Percentiles rank a stretch among this genome's conserved stretches.
phyloP scores from a whole-genome alignment of 2,113 vertebrate genomes.

The Dipodomys stephensi region DNA sequence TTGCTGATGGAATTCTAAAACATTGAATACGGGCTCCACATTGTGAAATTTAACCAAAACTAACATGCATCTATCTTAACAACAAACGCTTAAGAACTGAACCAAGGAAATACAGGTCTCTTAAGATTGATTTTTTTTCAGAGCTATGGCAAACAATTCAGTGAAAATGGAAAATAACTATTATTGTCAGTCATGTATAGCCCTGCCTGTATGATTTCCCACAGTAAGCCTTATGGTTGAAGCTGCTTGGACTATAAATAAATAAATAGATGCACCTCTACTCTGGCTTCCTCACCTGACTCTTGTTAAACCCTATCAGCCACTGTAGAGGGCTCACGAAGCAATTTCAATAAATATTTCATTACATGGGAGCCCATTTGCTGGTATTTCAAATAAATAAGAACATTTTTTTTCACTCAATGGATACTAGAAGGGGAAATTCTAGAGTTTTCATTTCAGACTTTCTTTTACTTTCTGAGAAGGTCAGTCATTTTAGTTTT shows the following conservation, averaged over 20 bases:
- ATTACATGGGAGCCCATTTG: constrained; percentile 71
- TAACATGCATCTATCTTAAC: constrained; percentile 30
- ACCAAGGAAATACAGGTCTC: constrained; percentile 49
- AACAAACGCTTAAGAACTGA: constrained; percentile 40
- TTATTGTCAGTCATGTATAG: constrained; percentile 69
- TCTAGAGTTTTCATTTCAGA: constrained; percentile 76
- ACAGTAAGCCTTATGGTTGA: constrained; percentile 72
- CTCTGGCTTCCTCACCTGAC: constrained; percentile 64
- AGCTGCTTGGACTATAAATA: constrained; percentile 81
- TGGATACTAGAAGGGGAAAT: constrained; percentile 61
- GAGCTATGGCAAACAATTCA: constrained; percentile 66
- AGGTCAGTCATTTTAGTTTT: constrained; percentile 42
- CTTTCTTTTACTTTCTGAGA: constrained; percentile 60
- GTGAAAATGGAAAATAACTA: constrained; percentile 73
- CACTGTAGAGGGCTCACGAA: constrained; percentile 68
- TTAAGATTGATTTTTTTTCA: constrained; percentile 74
- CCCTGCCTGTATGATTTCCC: constrained; percentile 72
- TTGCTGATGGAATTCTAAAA: constrained; percentile 3
- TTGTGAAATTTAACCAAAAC: constrained; percentile 60
- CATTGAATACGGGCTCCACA: background rate
- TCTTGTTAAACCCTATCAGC: constrained; percentile 75
- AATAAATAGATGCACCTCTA: constrained; percentile 75
- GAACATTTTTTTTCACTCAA: constrained; percentile 63
- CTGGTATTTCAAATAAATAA: constrained; percentile 81
- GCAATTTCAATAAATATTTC: constrained; percentile 83